phyloP scores from a whole-genome alignment of 2,113 vertebrate genomes.

The Amazona guildingii region DNA sequence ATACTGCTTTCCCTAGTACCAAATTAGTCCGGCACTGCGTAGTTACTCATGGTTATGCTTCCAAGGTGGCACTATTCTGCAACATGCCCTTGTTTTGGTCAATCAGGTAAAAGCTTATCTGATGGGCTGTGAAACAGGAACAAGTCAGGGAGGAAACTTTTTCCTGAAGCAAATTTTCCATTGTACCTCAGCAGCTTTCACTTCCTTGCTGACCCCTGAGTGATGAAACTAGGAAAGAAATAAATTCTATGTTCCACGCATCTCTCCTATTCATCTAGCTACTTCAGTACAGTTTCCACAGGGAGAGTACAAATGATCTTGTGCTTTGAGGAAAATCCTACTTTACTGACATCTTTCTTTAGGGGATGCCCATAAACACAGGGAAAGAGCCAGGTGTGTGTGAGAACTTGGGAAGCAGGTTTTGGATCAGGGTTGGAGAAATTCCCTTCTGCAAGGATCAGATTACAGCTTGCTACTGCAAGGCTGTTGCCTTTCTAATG shows the following conservation, averaged over 20 bases:
- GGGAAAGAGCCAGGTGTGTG: not conserved
- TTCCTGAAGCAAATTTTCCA: not conserved
- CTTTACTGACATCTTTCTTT: not conserved
- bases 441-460: not conserved
- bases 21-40: not conserved
- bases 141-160: not conserved
- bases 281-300: not conserved
- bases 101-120: not conserved
- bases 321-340: not conserved
- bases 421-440: not conserved
- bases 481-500: not conserved
- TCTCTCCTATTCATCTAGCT: not conserved
- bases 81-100: not conserved
- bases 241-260: fast-evolving
- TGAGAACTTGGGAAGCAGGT: not conserved
- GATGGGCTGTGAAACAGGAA: not conserved
- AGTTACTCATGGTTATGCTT: not conserved
- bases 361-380: not conserved
- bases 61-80: not conserved
- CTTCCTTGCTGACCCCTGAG: not conserved
- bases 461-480: not conserved
- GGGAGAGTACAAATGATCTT: not conserved
- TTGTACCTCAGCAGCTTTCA: not conserved
- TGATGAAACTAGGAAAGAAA: not conserved
- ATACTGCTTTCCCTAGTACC: not conserved